Percentiles rank a stretch among this genome's conserved stretches.
Conservation (phyloP, 2,888 invertebrate species). For the Horisme vitalbata region DNA sequence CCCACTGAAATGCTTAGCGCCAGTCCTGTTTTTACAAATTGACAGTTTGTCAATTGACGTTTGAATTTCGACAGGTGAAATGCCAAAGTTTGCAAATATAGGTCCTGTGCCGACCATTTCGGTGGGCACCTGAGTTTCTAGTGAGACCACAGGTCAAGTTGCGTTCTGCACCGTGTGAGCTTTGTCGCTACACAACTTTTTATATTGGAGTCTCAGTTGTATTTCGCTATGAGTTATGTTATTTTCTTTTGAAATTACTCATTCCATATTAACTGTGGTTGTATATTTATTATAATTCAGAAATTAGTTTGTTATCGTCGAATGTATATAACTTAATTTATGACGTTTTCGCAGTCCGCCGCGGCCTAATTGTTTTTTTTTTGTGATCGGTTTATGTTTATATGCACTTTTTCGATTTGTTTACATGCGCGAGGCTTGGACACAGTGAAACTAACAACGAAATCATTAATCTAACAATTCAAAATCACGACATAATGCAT, state of each 20-base stretch:
- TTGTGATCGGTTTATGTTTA: constrained; percentile 8
- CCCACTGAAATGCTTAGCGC: too few species aligned
- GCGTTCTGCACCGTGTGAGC: constrained; percentile 2
- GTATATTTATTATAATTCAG: constrained; percentile 43
- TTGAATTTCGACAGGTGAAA: too few species aligned
- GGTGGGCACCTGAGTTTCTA: too few species aligned
- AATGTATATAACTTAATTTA: constrained; percentile 44
- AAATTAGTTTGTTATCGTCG: constrained; percentile 33
- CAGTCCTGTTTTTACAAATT: too few species aligned
- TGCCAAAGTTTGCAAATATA: too few species aligned
- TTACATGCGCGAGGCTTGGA: constrained; percentile 16
- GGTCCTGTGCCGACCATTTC: too few species aligned
- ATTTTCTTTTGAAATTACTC: constrained; percentile 42
- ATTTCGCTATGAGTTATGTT: constrained; percentile 25
- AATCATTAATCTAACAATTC: constrained; percentile 24
- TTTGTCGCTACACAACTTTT: constrained; percentile 9
- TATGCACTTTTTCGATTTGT: constrained; percentile 3
- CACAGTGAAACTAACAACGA: constrained; percentile 34
- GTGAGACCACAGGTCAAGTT: too few species aligned
- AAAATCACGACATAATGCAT: constrained; percentile 12
- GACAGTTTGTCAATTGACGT: too few species aligned
- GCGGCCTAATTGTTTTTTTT: constrained; percentile 41
- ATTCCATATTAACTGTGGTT: constrained; percentile 48
- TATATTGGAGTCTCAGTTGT: constrained; percentile 22
- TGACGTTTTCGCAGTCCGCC: constrained; percentile 38